These are phyloP conservation scores for Lithophane ornitopus DNA, from an alignment of 2,888 invertebrate species.

Conservation along the genomic window DNA sequence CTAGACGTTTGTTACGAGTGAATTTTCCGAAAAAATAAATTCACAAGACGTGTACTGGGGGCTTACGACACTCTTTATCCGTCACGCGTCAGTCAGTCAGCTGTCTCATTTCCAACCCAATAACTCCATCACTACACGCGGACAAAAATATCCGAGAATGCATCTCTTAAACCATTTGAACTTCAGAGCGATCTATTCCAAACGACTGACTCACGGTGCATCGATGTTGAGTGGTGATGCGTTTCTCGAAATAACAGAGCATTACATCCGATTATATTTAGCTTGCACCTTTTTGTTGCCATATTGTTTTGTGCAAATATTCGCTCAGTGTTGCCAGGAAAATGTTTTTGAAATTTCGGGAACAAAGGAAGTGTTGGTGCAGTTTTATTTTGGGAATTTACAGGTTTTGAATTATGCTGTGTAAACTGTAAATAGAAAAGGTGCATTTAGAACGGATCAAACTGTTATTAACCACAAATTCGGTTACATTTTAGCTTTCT, in stretches of 20 bases:
- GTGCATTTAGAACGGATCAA: no score
- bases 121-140: conserved; percentile 38
- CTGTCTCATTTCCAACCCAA: conserved; percentile 20
- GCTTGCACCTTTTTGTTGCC: conserved; percentile 43
- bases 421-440: no score
- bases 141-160: conserved; percentile 50
- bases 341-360: conserved; percentile 24
- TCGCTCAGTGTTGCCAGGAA: conserved; percentile 32
- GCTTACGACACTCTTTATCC: neutral
- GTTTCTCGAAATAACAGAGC: conserved; percentile 60
- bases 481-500: no score
- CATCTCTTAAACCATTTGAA: conserved; percentile 64
- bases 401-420: no score
- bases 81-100: neutral
- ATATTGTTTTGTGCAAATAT: conserved; percentile 54
- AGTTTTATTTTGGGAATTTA: no score
- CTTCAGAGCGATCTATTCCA: conserved; percentile 70
- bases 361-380: conserved; percentile 22
- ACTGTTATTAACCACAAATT: no score
- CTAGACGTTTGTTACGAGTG: no score
- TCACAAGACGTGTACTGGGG: no score
- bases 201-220: conserved; percentile 67
- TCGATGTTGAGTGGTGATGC: conserved; percentile 67
- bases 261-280: conserved; percentile 59
- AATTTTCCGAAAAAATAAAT: no score